phyloP scores from a whole-genome alignment of 2,113 vertebrate genomes.

The Myrmecobius fasciatus region DNA sequence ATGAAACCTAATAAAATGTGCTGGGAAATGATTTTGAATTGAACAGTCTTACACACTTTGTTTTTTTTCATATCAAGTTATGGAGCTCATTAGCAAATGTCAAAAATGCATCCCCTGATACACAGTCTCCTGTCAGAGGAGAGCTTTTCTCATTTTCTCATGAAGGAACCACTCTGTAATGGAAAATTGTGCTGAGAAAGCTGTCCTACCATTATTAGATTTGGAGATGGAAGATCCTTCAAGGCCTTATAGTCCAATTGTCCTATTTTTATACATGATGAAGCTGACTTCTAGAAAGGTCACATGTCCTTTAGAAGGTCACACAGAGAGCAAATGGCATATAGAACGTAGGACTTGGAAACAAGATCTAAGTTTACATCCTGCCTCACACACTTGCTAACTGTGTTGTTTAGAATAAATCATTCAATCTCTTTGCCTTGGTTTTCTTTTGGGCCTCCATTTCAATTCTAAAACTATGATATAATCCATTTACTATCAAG shows the following conservation, averaged over 20 bases:
- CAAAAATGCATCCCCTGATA: slow-evolving; percentile 60
- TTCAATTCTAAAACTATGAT: neutral
- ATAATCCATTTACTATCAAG: neutral
- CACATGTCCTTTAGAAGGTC: neutral
- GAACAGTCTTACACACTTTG: slow-evolving; percentile 52
- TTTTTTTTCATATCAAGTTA: slow-evolving; percentile 60
- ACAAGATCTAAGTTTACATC: neutral
- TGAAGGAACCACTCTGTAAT: slow-evolving; percentile 39
- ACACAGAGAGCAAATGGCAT: neutral
- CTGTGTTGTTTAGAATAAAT: neutral
- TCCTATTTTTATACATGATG: neutral
- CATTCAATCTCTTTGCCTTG: neutral
- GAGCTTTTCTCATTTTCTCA: slow-evolving; percentile 42
- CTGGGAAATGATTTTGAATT: slow-evolving; percentile 70
- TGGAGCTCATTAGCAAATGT: slow-evolving; percentile 60
- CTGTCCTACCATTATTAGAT: neutral
- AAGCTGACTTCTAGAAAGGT: neutral
- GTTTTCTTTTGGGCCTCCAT: neutral
- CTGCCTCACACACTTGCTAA: neutral
- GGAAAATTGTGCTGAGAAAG: neutral
- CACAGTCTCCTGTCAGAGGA: slow-evolving; percentile 42
- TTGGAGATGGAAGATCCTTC: neutral
- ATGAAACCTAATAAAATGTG: slow-evolving; percentile 71
- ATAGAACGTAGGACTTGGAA: neutral
- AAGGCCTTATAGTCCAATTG: neutral